phyloP scores from a whole-genome alignment of 1,140 invertebrate genomes.

The Trypoxylus dichotomus region DNA sequence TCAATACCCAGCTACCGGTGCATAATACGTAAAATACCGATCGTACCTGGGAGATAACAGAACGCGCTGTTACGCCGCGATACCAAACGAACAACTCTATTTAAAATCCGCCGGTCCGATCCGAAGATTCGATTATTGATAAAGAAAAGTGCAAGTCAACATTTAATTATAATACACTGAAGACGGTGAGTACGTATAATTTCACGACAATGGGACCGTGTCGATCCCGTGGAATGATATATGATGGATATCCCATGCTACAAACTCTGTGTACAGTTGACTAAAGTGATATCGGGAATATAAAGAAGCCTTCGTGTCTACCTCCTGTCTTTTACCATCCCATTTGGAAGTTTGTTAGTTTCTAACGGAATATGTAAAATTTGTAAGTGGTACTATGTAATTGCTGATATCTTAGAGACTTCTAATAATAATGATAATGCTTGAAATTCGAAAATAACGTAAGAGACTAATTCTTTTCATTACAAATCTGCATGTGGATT shows the following conservation, averaged over 20 bases:
- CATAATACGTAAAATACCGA: slow-evolving; percentile 7
- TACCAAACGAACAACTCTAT: not conserved
- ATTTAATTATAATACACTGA: slow-evolving; percentile 16
- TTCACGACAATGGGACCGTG: slow-evolving; percentile 13
- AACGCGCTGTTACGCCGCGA: not conserved
- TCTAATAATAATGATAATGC: too few species aligned
- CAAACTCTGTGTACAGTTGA: not conserved
- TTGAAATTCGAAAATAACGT: too few species aligned
- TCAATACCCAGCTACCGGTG: not conserved
- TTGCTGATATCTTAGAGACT: too few species aligned
- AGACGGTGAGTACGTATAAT: slow-evolving; percentile 10
- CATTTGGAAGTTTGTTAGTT: too few species aligned
- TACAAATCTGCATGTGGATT: too few species aligned
- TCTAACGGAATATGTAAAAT: too few species aligned
- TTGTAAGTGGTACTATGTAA: too few species aligned
- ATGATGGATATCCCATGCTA: not conserved
- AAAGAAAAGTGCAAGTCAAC: slow-evolving; percentile 19
- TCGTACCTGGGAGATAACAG: not conserved
- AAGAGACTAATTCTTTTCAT: too few species aligned
- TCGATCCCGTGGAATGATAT: slow-evolving; percentile 6
- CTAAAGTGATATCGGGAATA: not conserved
- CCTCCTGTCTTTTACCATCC: too few species aligned
- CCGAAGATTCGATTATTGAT: slow-evolving; percentile 22
- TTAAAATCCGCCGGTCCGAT: not conserved
- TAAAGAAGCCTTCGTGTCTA: too few species aligned